These are phyloP conservation scores for Leptinotarsa tumamoca DNA, from an alignment of 2,888 invertebrate genomes.

Conservation along the genomic window DNA sequence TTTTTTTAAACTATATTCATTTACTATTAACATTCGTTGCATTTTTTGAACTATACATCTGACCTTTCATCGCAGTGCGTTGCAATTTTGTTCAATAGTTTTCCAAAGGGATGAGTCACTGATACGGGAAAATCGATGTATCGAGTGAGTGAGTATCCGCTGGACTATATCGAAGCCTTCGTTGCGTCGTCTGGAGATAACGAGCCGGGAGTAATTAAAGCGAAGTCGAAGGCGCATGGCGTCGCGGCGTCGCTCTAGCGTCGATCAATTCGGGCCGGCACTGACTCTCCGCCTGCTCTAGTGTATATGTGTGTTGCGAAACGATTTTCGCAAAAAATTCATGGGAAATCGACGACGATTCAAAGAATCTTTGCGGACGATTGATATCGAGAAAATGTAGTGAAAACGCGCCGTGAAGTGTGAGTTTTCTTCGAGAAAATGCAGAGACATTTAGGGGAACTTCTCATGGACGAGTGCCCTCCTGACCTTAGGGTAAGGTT, in stretches of 20 bases:
- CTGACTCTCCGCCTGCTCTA: conserved; percentile 29
- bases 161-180: conserved; percentile 1
- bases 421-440: conserved; percentile 42
- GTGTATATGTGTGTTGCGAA: conserved; percentile 34
- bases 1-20: no score
- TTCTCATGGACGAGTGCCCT: conserved; percentile 62
- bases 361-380: background rate
- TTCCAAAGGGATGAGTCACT: background rate
- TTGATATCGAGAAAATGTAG: background rate
- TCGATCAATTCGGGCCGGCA: conserved; percentile 34
- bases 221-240: conserved; percentile 53
- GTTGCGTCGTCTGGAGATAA: conserved; percentile 10
- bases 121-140: conserved; percentile 9
- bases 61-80: background rate
- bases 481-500: conserved; percentile 60
- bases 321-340: conserved; percentile 16
- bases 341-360: background rate
- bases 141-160: background rate
- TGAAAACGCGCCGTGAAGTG: conserved; percentile 9
- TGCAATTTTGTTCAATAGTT: background rate
- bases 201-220: background rate
- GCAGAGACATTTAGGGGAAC: conserved; percentile 59
- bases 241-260: conserved; percentile 57
- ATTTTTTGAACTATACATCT: background rate
- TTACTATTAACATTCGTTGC: background rate